Evolutionary conservation across 2,113 vertebrate species (phyloP).

Genomic region (Chaetodon auriga): DNA sequence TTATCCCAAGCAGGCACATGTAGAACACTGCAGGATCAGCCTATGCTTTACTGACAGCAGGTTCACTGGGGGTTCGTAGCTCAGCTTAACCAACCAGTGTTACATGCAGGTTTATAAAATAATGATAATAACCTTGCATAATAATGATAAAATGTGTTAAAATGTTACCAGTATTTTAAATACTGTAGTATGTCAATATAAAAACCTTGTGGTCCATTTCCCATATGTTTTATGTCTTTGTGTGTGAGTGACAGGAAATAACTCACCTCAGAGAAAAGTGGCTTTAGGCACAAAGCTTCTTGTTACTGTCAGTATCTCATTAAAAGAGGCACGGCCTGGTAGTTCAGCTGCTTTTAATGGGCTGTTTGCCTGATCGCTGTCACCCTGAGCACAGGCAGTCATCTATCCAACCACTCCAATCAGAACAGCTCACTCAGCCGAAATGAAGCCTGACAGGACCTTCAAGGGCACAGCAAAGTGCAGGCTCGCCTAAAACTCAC

Average conservation of each 20-base stretch:
- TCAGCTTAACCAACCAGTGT: neutral
- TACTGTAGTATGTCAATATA: neutral
- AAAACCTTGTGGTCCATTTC: neutral
- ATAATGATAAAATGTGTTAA: neutral
- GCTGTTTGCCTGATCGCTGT: slow-evolving; percentile 26
- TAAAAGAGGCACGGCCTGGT: slow-evolving; percentile 40
- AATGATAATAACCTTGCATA: neutral
- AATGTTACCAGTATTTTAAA: neutral
- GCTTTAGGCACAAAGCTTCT: slow-evolving; percentile 20
- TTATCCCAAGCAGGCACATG: neutral
- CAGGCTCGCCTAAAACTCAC: slow-evolving; percentile 17
- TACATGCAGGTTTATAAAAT: neutral
- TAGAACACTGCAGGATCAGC: neutral
- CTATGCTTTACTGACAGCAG: neutral
- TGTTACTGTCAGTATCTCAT: slow-evolving; percentile 34
- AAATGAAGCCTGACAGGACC: slow-evolving; percentile 34
- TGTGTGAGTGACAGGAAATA: neutral
- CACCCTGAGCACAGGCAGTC: slow-evolving; percentile 22
- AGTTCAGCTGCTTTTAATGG: slow-evolving; percentile 36
- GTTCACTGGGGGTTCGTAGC: neutral
- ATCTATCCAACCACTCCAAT: slow-evolving; percentile 1
- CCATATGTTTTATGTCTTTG: neutral
- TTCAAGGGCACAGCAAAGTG: slow-evolving; percentile 33
- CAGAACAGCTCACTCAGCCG: slow-evolving; percentile 50
- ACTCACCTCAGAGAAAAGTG: neutral